Conservation (phyloP, 2,888 invertebrate genomes). For the Cheilosia vulpina region DNA sequence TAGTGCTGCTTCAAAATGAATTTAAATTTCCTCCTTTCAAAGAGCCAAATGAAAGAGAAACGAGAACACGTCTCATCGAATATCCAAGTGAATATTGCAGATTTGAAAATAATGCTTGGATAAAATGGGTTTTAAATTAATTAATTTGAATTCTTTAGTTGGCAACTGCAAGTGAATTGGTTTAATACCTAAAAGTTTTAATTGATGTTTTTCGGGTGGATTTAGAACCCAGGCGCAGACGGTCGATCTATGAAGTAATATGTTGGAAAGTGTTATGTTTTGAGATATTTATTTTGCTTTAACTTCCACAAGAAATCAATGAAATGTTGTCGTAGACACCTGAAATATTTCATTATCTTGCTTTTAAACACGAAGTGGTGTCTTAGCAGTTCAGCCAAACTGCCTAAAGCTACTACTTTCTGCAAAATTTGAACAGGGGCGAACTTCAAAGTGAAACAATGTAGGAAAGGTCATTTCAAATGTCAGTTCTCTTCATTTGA, state of each 20-base stretch:
- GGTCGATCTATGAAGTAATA: not conserved
- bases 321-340: too few species aligned
- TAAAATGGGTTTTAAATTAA: constrained; percentile 1
- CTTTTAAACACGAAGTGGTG: too few species aligned
- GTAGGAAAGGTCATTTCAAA: too few species aligned
- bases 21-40: constrained; percentile 3
- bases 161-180: constrained; percentile 16
- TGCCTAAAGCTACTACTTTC: too few species aligned
- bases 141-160: constrained; percentile 30
- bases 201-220: constrained; percentile 6
- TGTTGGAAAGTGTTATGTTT: not conserved
- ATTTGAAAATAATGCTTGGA: constrained; percentile 20
- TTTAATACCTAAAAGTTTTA: constrained; percentile 25
- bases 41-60: not conserved
- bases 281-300: too few species aligned
- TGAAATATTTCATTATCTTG: too few species aligned
- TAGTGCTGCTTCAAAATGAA: constrained; percentile 28
- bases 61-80: not conserved
- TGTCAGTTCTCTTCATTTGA: too few species aligned
- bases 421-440: too few species aligned
- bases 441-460: too few species aligned
- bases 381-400: too few species aligned
- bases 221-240: not conserved
- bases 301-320: too few species aligned
- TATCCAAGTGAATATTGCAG: not conserved